Percentiles rank a stretch among this genome's conserved stretches.
These are phyloP conservation scores for Eupithecia pulchellata DNA, from an alignment of 2,888 invertebrate species.

Conservation along the genomic window DNA sequence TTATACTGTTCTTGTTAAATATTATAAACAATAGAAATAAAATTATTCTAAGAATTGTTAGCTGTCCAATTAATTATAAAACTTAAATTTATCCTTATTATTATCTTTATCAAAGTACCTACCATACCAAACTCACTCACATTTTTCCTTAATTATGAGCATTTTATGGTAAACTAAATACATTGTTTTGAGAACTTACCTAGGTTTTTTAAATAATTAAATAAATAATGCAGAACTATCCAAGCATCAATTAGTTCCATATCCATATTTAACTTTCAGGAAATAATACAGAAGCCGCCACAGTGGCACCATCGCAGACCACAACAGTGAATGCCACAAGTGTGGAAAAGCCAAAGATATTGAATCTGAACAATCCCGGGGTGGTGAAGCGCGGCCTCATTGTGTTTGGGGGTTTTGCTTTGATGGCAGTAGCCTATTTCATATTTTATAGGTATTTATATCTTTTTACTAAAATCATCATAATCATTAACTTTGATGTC, in stretches of 20 bases:
- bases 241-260: no score
- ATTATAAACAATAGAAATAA: no score
- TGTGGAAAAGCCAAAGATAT: conserved; percentile 51
- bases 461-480: not conserved
- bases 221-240: no score
- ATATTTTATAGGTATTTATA: conserved; percentile 76
- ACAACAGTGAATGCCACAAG: conserved; percentile 39
- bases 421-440: conserved; percentile 76
- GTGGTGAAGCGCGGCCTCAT: conserved; percentile 77
- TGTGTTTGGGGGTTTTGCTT: conserved; percentile 79
- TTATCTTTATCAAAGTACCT: not conserved
- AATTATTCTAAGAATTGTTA: no score
- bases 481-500: not conserved
- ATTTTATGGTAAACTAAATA: not conserved
- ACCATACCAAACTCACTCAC: not conserved
- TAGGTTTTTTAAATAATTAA: not conserved
- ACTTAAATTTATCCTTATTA: no score
- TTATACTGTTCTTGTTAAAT: no score
- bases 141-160: not conserved
- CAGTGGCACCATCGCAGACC: conserved; percentile 21
- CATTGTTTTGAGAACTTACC: not conserved
- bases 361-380: conserved; percentile 71
- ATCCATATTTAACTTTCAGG: conserved; percentile 30
- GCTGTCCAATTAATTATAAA: no score
- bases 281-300: conserved; percentile 26